These are phyloP conservation scores for Spodoptera littoralis DNA, from an alignment of 2,888 invertebrate genomes.

Conservation along the genomic window DNA sequence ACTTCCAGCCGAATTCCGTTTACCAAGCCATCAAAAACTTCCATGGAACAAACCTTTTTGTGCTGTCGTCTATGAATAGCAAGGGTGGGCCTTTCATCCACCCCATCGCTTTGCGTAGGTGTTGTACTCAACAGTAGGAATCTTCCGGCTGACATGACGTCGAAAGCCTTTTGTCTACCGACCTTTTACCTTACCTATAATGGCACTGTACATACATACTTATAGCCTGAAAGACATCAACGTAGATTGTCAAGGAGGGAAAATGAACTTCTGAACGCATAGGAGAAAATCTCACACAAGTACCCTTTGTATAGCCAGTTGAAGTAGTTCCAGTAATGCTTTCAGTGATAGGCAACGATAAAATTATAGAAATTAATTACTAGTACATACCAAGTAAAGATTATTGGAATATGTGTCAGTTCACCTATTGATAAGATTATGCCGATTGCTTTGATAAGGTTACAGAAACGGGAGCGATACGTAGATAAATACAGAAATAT, in stretches of 20 bases:
- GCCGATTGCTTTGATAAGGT: conserved; percentile 41
- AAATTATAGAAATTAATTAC: conserved; percentile 16
- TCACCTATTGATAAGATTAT: conserved; percentile 58
- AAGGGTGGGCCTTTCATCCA: conserved; percentile 40
- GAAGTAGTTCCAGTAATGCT: conserved; percentile 22
- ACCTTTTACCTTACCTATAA: conserved; percentile 34
- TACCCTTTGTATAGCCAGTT: conserved; percentile 1
- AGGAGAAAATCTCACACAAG: not conserved
- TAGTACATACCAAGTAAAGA: conserved; percentile 10
- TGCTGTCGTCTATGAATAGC: conserved; percentile 44
- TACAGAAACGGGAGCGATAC: conserved; percentile 24
- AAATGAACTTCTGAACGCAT: no score
- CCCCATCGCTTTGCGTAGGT: conserved; percentile 47
- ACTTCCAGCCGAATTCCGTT: no score
- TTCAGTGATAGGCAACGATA: conserved; percentile 1
- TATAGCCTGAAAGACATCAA: conserved; percentile 16
- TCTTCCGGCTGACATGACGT: conserved; percentile 35
- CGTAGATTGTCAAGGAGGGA: conserved; percentile 10
- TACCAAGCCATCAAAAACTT: conserved; percentile 1
- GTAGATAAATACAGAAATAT: conserved; percentile 2
- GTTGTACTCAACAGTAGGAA: conserved; percentile 50
- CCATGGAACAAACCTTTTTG: conserved; percentile 36
- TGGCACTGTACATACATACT: conserved; percentile 27
- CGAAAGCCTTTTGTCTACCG: conserved; percentile 40
- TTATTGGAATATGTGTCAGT: conserved; percentile 58